Evolutionary conservation across 1,140 invertebrate species (phyloP), one percentile per base, ranked within the genome.

Genomic region (Eriocheir sinensis): DNA sequence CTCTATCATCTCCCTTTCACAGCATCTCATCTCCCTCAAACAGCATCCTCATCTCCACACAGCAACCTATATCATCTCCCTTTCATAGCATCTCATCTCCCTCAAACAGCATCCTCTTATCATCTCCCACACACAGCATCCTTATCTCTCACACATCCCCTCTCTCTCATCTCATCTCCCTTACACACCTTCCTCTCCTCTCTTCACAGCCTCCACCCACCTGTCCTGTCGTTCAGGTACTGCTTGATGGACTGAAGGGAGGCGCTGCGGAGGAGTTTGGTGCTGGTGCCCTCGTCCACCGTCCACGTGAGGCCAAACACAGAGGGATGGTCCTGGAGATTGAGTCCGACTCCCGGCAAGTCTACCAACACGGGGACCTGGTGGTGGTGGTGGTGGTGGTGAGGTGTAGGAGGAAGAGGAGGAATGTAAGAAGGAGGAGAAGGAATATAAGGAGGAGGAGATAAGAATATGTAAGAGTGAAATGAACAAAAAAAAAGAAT

Each of bases 251-350:
- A n/a, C 1, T 38, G 30, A 30, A 86, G 44, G 30, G 32, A 53
- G 17, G 72, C 15, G 34, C 60, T 30, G 17, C 88, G 85, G 36
- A 89, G 79, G 40, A 89, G 34, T 30, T 17, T 9, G 53, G 60
- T 86, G 53, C 41, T 36, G 40, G 85, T 79, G 93, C 93, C 85
- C 15, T 41, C 41, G 38, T 89, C 89, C 17, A 93, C 93, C 0
- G 93, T 89, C 93, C 93, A 93, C 0, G 93, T 40, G 17, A 93
- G 85, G 12, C 93, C 93, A 27, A 93, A 93, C 38, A 93, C 80
- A 15, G 93, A 93, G 0, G 93, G 93, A n/a, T 93, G 93, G 36
- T 93, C 93, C 12, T 93, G 93, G 21, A 93, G 85, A 48, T 93
- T 93, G 85, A 38, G 12, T 17, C 93, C 93, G 0, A 93, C 93